These are phyloP conservation scores for Coelopa frigida DNA, from an alignment of 1,140 invertebrate genomes.

Conservation along the genomic window DNA sequence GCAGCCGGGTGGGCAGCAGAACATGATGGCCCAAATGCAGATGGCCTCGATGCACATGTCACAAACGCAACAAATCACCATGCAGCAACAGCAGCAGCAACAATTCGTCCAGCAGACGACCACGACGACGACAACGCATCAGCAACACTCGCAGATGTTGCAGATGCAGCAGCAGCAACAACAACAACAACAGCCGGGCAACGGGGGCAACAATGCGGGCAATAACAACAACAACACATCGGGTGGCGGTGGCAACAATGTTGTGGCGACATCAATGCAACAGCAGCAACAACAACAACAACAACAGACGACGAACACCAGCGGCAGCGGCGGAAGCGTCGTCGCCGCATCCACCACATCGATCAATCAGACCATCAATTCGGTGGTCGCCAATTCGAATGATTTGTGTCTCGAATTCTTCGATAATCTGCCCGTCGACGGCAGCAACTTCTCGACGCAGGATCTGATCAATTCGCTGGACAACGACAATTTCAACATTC, in stretches of 20 bases:
- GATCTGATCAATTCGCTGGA: conserved; percentile 63
- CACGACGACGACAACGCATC: conserved; percentile 34
- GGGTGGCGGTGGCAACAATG: conserved; percentile 15
- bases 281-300: conserved; percentile 18
- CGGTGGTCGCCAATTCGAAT: conserved; percentile 52
- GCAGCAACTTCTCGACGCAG: conserved; percentile 64
- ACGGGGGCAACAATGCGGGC: conserved; percentile 19
- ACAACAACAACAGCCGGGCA: conserved; percentile 16
- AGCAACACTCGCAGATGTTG: conserved; percentile 35
- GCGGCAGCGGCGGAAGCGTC: conserved; percentile 6
- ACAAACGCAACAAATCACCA: conserved; percentile 54
- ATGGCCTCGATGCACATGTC: conserved; percentile 60
- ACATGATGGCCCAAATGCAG: conserved; percentile 46
- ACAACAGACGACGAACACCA: too few relatives aligned
- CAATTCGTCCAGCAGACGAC: conserved; percentile 38
- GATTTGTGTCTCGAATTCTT: conserved; percentile 74
- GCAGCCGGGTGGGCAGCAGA: conserved; percentile 32
- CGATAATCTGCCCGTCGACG: conserved; percentile 67
- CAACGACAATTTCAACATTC: conserved; percentile 41
- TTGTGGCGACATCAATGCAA: conserved; percentile 9
- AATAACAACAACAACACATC: conserved; percentile 30
- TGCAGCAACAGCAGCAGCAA: conserved; percentile 46
- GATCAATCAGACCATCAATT: conserved; percentile 47
- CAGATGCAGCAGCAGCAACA: conserved; percentile 44
- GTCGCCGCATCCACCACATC: conserved; percentile 44